Percentiles rank a stretch among this genome's conserved stretches.
Conservation (phyloP, 1,140 invertebrate species). For the Phenacoccus solenopsis region DNA sequence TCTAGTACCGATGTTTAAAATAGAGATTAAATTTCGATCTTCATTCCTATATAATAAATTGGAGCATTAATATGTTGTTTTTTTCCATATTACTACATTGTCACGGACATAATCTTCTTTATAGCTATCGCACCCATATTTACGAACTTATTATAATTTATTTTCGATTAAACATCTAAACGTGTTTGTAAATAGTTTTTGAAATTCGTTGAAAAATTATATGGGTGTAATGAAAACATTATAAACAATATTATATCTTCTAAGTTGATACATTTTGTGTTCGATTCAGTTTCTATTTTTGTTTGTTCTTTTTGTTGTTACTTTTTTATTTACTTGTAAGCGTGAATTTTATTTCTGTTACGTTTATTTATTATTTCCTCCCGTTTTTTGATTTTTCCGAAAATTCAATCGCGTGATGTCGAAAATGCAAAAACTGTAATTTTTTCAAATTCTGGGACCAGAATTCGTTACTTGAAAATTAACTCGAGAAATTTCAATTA, state of each 20-base stretch:
- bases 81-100: too few relatives aligned
- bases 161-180: too few relatives aligned
- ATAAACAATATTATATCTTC: background rate
- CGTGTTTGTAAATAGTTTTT: background rate
- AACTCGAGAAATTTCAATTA: too few relatives aligned
- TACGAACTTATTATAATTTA: too few relatives aligned
- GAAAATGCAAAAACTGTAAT: too few relatives aligned
- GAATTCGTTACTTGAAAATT: background rate
- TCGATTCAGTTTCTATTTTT: constrained; percentile 3
- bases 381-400: background rate
- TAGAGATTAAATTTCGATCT: too few relatives aligned
- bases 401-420: background rate
- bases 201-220: background rate
- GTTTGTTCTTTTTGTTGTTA: background rate
- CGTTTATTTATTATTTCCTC: background rate
- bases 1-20: too few relatives aligned
- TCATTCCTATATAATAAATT: too few relatives aligned
- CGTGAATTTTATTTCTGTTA: background rate
- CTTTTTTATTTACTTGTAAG: background rate
- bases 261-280: constrained; percentile 3
- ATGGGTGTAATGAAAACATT: background rate
- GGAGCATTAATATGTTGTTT: too few relatives aligned
- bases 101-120: too few relatives aligned
- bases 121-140: too few relatives aligned
- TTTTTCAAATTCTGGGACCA: background rate